Conservation (phyloP, 2,888 invertebrate species). For the Acrobasis suavella region DNA sequence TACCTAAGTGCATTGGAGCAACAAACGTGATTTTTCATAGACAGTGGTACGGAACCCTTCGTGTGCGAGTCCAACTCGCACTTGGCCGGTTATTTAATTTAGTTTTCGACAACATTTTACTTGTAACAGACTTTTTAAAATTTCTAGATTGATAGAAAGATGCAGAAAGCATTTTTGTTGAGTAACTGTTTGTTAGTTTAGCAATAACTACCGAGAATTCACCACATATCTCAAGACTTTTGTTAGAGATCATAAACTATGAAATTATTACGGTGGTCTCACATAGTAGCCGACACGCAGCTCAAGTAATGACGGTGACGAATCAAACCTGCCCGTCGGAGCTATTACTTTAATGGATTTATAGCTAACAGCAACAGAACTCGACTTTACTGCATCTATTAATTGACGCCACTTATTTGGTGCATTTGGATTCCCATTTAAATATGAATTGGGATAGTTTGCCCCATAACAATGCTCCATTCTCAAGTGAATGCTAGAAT, state of each 20-base stretch:
- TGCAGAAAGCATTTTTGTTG: too few species aligned
- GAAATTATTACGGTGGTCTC: slow-evolving; percentile 55
- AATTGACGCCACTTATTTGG: slow-evolving; percentile 34
- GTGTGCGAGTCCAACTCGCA: too few species aligned
- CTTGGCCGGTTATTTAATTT: too few species aligned
- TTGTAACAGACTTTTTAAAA: too few species aligned
- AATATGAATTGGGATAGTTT: slow-evolving; percentile 1
- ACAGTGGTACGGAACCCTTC: too few species aligned
- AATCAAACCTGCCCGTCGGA: slow-evolving; percentile 60
- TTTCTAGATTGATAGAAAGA: too few species aligned
- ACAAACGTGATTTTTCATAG: too few species aligned
- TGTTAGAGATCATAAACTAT: slow-evolving; percentile 7
- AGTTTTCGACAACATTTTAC: too few species aligned
- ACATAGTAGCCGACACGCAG: slow-evolving; percentile 44
- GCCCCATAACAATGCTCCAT: neutral
- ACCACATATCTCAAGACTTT: neutral
- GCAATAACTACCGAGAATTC: too few species aligned
- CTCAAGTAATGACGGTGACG: slow-evolving; percentile 69
- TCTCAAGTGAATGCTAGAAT: too few species aligned
- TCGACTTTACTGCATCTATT: slow-evolving; percentile 58
- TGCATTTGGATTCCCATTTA: slow-evolving; percentile 17
- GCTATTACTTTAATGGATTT: slow-evolving; percentile 71
- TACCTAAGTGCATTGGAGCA: too few species aligned
- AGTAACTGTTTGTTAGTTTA: too few species aligned
- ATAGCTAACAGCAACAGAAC: slow-evolving; percentile 62